Evolutionary conservation across 1,140 invertebrate genomes (phyloP).

Genomic region (Laupala kohalensis): DNA sequence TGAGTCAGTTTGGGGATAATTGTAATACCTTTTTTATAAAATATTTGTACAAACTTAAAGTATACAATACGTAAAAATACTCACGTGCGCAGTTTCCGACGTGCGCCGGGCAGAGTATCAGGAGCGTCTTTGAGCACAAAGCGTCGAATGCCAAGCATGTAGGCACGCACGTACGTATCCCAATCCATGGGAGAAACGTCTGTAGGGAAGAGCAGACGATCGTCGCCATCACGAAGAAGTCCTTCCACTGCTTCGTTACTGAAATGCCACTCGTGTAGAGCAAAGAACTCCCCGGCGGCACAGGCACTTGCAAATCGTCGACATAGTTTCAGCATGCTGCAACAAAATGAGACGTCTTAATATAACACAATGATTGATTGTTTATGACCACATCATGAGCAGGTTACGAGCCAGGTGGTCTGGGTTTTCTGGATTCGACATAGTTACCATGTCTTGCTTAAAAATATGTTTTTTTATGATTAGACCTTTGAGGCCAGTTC

Average conservation of each 20-base stretch:
- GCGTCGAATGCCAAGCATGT: slow-evolving; percentile 64
- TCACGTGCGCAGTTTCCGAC: slow-evolving; percentile 51
- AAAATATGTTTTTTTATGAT: too few species aligned
- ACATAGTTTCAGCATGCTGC: slow-evolving; percentile 71
- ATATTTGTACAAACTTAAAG: neutral
- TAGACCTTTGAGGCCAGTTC: too few species aligned
- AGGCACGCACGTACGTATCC: slow-evolving; percentile 52
- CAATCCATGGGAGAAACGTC: slow-evolving; percentile 47
- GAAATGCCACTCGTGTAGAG: slow-evolving; percentile 78
- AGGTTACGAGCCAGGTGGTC: too few species aligned
- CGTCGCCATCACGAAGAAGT: slow-evolving; percentile 42
- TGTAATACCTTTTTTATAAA: neutral
- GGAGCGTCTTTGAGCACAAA: slow-evolving; percentile 64
- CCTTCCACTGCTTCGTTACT: slow-evolving; percentile 54
- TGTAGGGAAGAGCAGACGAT: slow-evolving; percentile 44
- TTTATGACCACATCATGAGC: too few species aligned
- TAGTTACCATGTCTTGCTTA: too few species aligned
- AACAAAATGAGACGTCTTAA: too few species aligned
- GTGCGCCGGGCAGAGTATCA: slow-evolving; percentile 45
- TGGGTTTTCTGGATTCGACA: too few species aligned
- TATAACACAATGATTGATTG: too few species aligned
- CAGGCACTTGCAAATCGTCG: slow-evolving; percentile 65
- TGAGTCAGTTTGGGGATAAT: neutral
- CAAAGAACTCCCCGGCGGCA: slow-evolving; percentile 72
- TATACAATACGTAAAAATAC: neutral